Conservation (phyloP, 2,113 vertebrate genomes). For the zebrafish (Danio rerio) region GRCz12tu NC_133177.1:36648001-36648500, state of each 20-base stretch:
- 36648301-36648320: not conserved
- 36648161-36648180: not conserved
- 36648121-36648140: not conserved
- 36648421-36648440: conserved; percentile 37
- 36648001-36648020: not conserved
- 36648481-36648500: conserved; percentile 23
- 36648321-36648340: conserved; percentile 8
- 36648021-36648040: not conserved
- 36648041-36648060: not conserved
- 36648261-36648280: conserved; percentile 26
- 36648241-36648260: conserved; percentile 17
- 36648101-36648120: not conserved
- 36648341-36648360: not conserved
- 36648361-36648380: not conserved
- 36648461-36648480: conserved; percentile 32
- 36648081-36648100: not conserved
- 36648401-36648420: not conserved
- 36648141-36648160: not conserved
- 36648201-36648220: conserved; percentile 43
- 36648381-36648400: not conserved
- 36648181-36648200: not conserved
- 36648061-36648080: not conserved
- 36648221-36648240: conserved; percentile 26
- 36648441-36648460: conserved; percentile 55
- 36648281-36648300: conserved; percentile 30